Evolutionary conservation across 2,113 vertebrate species (phyloP).

Genomic region (Lagopus leucura): DNA sequence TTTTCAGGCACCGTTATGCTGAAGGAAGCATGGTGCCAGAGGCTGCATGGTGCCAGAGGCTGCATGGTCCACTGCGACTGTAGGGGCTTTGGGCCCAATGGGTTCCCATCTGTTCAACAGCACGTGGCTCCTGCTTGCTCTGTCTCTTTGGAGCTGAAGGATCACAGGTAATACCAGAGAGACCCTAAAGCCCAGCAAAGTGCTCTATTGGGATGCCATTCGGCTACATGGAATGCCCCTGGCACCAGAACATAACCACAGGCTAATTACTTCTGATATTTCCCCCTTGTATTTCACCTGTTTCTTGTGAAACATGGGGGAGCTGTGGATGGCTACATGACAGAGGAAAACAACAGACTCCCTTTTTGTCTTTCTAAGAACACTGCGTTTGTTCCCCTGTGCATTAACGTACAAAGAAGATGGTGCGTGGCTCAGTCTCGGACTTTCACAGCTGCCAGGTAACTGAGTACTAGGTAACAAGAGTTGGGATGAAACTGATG

Average conservation of each 20-base stretch:
- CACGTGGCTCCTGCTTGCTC: neutral
- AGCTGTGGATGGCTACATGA: neutral
- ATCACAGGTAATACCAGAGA: rapidly evolving
- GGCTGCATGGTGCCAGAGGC: neutral
- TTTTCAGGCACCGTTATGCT: neutral
- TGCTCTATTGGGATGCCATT: neutral
- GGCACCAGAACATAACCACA: neutral
- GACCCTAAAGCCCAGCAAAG: neutral
- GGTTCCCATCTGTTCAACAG: neutral
- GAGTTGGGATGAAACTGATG: neutral
- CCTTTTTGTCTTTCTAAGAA: neutral
- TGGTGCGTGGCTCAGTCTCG: neutral
- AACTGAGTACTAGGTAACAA: neutral
- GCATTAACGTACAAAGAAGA: neutral
- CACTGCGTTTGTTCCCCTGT: neutral
- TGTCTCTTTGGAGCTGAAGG: neutral
- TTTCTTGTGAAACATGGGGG: neutral
- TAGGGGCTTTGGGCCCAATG: conserved; percentile 15
- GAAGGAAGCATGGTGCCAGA: neutral
- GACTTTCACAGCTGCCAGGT: neutral
- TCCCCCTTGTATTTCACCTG: neutral
- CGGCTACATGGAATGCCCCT: neutral
- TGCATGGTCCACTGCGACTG: neutral
- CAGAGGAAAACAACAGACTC: neutral
- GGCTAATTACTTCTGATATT: neutral